Percentiles rank a stretch among this genome's conserved stretches.
These are phyloP conservation scores for Aspidoscelis tigris DNA, from an alignment of 2,113 vertebrate species.

Conservation along the genomic window DNA sequence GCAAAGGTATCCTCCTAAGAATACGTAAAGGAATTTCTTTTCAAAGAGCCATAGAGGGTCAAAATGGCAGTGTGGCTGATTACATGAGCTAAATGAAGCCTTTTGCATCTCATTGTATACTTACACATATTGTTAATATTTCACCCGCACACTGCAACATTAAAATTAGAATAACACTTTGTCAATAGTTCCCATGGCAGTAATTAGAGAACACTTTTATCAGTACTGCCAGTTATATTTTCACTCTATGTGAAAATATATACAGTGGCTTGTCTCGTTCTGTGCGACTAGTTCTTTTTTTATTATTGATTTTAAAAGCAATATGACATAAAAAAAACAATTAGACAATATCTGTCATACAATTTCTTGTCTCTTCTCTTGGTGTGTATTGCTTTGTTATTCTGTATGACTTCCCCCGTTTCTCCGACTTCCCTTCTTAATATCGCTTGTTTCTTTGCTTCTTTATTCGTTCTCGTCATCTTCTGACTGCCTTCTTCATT, in stretches of 20 bases:
- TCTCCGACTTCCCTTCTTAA: no score
- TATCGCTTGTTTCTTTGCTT: no score
- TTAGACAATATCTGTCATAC: no score
- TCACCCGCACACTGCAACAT: slow-evolving; percentile 22
- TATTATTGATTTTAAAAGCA: no score
- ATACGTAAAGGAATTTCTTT: slow-evolving; percentile 33
- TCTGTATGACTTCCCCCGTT: no score
- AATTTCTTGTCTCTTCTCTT: no score
- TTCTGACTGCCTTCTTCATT: no score
- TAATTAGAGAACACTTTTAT: slow-evolving; percentile 22
- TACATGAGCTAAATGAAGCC: slow-evolving; percentile 14
- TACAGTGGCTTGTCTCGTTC: slow-evolving; percentile 40
- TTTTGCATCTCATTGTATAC: slow-evolving; percentile 26
- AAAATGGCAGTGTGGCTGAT: background rate
- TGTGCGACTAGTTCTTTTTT: background rate
- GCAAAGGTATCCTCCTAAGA: slow-evolving; percentile 35
- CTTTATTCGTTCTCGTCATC: no score
- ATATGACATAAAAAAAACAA: no score
- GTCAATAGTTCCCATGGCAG: background rate
- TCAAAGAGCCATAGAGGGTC: slow-evolving; percentile 6
- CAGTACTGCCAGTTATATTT: background rate
- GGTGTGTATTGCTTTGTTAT: no score
- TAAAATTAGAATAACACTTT: slow-evolving; percentile 30
- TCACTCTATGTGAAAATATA: slow-evolving; percentile 26
- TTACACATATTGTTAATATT: background rate